phyloP scores from a whole-genome alignment of 2,797 vertebrate species.

The Catamblyrhynchus diadema region DNA sequence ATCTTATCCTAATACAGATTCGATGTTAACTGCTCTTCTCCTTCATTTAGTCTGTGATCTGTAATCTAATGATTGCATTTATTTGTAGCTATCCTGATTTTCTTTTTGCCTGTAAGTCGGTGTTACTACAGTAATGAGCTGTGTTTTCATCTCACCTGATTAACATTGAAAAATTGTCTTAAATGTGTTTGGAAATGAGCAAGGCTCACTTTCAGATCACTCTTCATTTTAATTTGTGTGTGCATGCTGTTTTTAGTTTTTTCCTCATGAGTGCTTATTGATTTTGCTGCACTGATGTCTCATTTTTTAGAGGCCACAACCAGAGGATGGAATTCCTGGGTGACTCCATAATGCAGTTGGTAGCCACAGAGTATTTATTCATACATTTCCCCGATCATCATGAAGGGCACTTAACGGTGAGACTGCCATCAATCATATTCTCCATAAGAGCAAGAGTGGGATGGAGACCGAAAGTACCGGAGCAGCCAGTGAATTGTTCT shows the following conservation, averaged over 20 bases:
- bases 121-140: background rate
- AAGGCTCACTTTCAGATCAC: background rate
- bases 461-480: background rate
- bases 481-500: conserved; percentile 38
- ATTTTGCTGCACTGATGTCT: conserved; percentile 59
- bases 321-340: conserved; percentile 99
- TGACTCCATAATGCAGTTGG: conserved; percentile 98
- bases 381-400: conserved; percentile 99
- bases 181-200: conserved; percentile 35
- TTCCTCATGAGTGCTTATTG: conserved; percentile 54
- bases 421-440: conserved; percentile 52
- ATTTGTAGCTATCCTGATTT: background rate
- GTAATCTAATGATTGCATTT: background rate
- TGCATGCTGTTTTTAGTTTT: conserved; percentile 35
- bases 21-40: background rate
- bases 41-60: background rate
- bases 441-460: background rate
- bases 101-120: background rate
- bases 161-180: conserved; percentile 10
- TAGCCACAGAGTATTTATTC: conserved; percentile 97
- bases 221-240: conserved; percentile 30
- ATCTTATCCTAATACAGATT: background rate
- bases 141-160: conserved; percentile 17
- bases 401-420: conserved; percentile 96
- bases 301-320: conserved; percentile 90